These are phyloP conservation scores for Steromphala cineraria DNA, from an alignment of 2,888 invertebrate genomes.

Conservation along the genomic window DNA sequence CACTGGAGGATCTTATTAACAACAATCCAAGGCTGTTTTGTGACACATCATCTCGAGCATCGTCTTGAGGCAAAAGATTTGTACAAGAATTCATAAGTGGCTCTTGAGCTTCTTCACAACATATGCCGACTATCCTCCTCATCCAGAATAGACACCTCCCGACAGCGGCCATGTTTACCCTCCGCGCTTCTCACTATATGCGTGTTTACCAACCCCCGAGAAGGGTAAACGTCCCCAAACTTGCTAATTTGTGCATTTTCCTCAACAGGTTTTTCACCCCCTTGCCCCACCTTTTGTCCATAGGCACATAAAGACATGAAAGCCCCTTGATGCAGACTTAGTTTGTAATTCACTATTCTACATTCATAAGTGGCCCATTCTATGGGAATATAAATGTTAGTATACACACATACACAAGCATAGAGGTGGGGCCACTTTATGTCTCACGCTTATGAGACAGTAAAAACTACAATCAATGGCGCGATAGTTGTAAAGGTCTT, in stretches of 20 bases:
- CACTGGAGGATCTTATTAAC: too few species aligned
- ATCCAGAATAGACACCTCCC: neutral
- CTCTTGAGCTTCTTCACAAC: neutral
- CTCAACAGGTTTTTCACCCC: neutral
- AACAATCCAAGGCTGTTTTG: too few species aligned
- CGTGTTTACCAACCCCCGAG: neutral
- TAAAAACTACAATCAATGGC: too few species aligned
- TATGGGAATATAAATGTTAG: neutral
- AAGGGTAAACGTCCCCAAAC: neutral
- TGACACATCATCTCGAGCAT: too few species aligned
- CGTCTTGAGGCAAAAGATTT: neutral
- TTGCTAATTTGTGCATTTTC: constrained; percentile 12
- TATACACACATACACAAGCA: neutral
- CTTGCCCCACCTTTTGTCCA: neutral
- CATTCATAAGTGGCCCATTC: neutral
- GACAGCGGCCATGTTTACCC: neutral
- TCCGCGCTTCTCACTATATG: neutral
- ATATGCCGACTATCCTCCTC: neutral
- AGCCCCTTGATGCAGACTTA: neutral
- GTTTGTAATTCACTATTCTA: neutral
- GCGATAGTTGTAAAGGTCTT: too few species aligned
- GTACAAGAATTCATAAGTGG: neutral
- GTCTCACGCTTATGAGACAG: too few species aligned
- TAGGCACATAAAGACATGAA: neutral
- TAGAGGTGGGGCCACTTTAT: neutral